Evolutionary conservation across 2,888 invertebrate genomes (phyloP).

Genomic region (Actias luna): DNA sequence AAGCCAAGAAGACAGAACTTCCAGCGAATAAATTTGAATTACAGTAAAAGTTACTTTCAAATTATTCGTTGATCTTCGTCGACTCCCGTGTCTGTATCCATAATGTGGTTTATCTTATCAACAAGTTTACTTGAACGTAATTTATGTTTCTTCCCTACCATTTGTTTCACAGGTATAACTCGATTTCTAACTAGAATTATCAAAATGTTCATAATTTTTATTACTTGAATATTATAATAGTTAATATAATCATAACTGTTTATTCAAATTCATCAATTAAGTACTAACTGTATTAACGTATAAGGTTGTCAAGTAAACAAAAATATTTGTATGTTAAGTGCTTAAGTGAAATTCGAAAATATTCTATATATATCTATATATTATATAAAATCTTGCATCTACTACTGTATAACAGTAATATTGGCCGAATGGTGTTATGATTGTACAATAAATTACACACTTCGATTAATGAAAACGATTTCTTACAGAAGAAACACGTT

Average conservation of each 20-base stretch:
- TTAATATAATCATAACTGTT: no score
- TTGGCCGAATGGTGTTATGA: no score
- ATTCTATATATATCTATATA: neutral
- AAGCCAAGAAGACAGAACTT: slow-evolving; percentile 1
- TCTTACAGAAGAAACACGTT: neutral
- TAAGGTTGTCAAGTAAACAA: neutral
- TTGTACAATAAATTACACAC: no score
- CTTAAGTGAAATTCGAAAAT: neutral
- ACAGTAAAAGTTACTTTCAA: slow-evolving; percentile 3
- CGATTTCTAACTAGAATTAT: neutral
- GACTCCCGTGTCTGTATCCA: neutral
- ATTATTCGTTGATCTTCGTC: slow-evolving; percentile 11
- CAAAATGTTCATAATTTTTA: no score
- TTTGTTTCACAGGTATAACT: neutral
- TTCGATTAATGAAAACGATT: neutral
- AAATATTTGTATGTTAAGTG: neutral
- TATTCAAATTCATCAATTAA: neutral
- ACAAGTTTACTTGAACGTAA: slow-evolving; percentile 14
- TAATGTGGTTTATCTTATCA: slow-evolving; percentile 13
- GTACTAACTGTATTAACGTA: neutral
- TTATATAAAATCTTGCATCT: no score
- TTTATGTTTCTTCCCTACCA: slow-evolving; percentile 10
- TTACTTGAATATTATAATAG: no score
- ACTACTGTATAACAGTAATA: no score
- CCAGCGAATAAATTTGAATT: slow-evolving; percentile 6